Evolutionary conservation across 2,888 invertebrate genomes (phyloP), one percentile per base, ranked within the genome.

Genomic region (Deilephila porcellus): DNA sequence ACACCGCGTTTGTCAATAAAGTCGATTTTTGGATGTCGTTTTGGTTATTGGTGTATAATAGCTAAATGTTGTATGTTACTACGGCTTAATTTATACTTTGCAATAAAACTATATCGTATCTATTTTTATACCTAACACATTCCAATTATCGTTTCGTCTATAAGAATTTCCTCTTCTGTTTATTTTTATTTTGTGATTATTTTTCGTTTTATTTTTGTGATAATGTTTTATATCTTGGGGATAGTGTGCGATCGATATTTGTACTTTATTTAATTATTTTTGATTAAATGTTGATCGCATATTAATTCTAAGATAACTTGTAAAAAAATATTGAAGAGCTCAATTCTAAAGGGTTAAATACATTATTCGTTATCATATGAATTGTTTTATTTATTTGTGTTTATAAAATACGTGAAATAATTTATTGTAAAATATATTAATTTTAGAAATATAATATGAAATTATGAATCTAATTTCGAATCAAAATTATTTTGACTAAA

Each of bases 71-170:
- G 63, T 29, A 71, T 60, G 45, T 71, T 56, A 59, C 32, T 71
- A 71, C 71, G 45, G 71, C 83, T 83, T 83, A 81, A 83, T 81
- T 82, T 77, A 29, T 76, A 62, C 29, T 67, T 74, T 77, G 32
- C 75, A 79, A 79, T 11, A 34, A 67, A 67, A 52, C 8, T 37
- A 37, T 63, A 64, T 37, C 8, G 19, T n/a, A 37, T 60, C 52
- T 73, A 70, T 73, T 70, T 70, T 73, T 72, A 20, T 71, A 63
- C n/a, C 17, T 67, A 67, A 25, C 67, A 67, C 67, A 67, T 67
- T 67, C 67, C 67, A 67, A n/a, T 11, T 20, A 45, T 20, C n/a
- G 20, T 45, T 3, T 25, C n/a, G 11, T 45, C 20, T 67, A 20
- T 45, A 20, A 20, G 7, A n/a, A 64, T 37, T 45, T 17, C 25